Conservation (phyloP, 2,113 vertebrate species). For the Gallinago jamesoni region DNA sequence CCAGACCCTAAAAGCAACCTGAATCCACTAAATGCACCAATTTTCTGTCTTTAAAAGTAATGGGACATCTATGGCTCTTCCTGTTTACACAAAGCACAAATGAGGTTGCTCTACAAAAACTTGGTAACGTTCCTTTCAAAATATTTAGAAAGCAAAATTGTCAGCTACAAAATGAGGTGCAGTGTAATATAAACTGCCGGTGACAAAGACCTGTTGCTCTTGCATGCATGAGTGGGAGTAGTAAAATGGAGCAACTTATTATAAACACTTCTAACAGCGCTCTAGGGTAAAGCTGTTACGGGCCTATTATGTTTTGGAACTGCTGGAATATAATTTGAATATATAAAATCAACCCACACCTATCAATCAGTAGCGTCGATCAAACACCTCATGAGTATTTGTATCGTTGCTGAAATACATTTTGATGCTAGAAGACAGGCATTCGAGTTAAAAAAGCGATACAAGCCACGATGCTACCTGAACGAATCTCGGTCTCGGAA, state of each 20-base stretch:
- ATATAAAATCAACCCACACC: not conserved
- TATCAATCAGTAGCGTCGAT: conserved; percentile 9
- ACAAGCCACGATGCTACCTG: not conserved
- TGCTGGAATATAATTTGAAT: conserved; percentile 8
- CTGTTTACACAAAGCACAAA: not conserved
- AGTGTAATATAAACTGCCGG: not conserved
- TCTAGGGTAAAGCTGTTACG: conserved; percentile 10
- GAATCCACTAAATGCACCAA: not conserved
- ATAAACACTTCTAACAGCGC: not conserved
- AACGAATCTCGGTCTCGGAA: fast-evolving
- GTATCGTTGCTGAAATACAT: not conserved
- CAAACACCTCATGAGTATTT: not conserved
- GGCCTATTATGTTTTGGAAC: not conserved
- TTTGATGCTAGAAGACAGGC: not conserved
- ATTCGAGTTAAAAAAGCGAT: not conserved
- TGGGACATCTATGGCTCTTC: not conserved
- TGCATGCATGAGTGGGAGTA: conserved; percentile 14
- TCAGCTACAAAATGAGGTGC: not conserved
- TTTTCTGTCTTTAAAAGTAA: not conserved
- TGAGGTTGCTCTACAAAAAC: not conserved
- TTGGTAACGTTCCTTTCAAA: not conserved
- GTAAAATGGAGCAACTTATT: conserved; percentile 30
- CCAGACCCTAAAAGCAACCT: not conserved
- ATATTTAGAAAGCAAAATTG: not conserved
- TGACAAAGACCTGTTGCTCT: conserved; percentile 1